Conservation (phyloP, 37 sponge, comb jelly and placozoan species). For the Mnemiopsis leidyi region DNA sequence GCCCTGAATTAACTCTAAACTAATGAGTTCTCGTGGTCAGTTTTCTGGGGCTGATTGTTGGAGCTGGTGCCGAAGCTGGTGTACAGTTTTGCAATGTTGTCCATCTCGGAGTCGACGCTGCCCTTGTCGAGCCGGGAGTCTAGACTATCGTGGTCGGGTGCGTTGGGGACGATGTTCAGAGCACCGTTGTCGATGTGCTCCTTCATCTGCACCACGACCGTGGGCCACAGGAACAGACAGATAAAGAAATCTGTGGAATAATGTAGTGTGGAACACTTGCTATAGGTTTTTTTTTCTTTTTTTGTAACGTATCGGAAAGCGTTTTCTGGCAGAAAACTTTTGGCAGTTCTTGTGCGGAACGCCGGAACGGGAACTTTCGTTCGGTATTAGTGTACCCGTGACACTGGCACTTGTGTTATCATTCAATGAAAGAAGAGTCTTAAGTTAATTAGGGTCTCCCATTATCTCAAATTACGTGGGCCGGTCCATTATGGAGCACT, state of each 20-base stretch:
- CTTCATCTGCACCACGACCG: neutral
- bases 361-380: no score
- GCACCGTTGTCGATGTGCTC: neutral
- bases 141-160: neutral
- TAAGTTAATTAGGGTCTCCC: no score
- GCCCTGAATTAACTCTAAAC: no score
- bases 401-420: no score
- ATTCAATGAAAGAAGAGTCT: no score
- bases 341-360: no score
- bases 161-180: neutral
- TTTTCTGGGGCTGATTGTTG: no score
- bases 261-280: no score
- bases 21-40: no score
- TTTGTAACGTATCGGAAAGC: neutral
- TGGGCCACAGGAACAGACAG: constrained; percentile 32
- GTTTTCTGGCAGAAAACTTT: neutral
- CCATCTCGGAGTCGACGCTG: neutral
- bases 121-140: neutral
- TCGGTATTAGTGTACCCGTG: no score
- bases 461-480: no score
- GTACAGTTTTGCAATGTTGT: neutral
- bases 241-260: constrained; percentile 12
- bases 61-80: neutral
- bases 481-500: no score
- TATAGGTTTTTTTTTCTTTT: neutral